Conservation (phyloP, 37 sponge, comb jelly and placozoan species). For the Petrosia ficiformis region DNA sequence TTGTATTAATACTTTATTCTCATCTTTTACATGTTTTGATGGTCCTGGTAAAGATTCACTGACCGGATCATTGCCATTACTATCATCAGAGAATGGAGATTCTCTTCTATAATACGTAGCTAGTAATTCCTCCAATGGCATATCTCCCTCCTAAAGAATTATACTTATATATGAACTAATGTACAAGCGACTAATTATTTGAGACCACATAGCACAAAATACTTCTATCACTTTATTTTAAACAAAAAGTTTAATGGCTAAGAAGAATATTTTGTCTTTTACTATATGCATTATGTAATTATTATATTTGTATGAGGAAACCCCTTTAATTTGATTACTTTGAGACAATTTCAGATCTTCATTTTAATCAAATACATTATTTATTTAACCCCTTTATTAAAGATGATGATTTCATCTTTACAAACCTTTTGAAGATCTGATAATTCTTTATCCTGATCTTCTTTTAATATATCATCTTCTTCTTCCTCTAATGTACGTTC, state of each 20-base stretch:
- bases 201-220: too few species aligned
- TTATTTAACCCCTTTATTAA: too few species aligned
- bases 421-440: constrained; percentile 65
- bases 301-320: too few species aligned
- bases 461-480: constrained; percentile 32
- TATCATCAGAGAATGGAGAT: background rate
- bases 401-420: background rate
- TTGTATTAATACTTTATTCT: background rate
- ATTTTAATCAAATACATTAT: too few species aligned
- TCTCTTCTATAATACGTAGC: constrained; percentile 51
- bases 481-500: constrained; percentile 67
- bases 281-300: too few species aligned
- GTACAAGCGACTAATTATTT: too few species aligned
- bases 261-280: too few species aligned
- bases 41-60: background rate
- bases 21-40: background rate
- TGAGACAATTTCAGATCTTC: too few species aligned
- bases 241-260: too few species aligned
- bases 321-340: too few species aligned
- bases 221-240: too few species aligned
- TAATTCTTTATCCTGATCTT: constrained; percentile 49
- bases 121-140: constrained; percentile 67
- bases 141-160: constrained; percentile 55
- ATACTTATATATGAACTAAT: too few species aligned
- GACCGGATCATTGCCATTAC: background rate